Base-by-base conservation (phyloP, 2,113 vertebrate genomes). In the Etia nguti region DNA sequence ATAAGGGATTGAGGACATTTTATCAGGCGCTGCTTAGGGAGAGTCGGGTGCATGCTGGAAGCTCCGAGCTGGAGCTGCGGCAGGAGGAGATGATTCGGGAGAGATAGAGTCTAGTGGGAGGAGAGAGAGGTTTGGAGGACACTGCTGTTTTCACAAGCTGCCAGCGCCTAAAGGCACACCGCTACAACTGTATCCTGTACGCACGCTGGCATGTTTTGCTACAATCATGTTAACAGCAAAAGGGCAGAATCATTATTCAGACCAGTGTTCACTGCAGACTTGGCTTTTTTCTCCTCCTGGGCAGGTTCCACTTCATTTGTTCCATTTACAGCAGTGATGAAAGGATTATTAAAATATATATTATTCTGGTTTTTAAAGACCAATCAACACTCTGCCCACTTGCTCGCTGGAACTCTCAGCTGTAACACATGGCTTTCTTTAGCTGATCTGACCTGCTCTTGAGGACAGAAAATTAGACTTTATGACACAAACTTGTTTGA, bases 1-100 rank as follows among this genome's bases (percentile, higher is more conserved):
- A 94, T 93, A 90, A 88, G 84, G 79, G 55, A 90, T 89, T 79
- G 88, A 73, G 89, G 88, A 92, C 82, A 70, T 83, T 90, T 92
- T 83, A 91, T 90, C 86, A 83, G 77, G 26, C 24, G 22, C 84
- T 29, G 80, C 86, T 68, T 12, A 70, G 50, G 59, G 81, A 80
- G 86, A 62, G 46, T 13, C 1, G 29, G 34, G 89, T 16, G 62
- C 80, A 77, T 43, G 55, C 65, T 90, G 82, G 86, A 77, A 56
- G 81, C 82, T 48, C 8, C 2, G 31, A 81, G 79, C 38, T 82
- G 82, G 83, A 84, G 81, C 86, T 10, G 56, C 54, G 52, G 87
- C 6, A 34, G 77, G 73, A 79, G 29, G 16, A 80, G 82, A 87
- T 68, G 81, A 52, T 89, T 89, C 29, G 6, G 84, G 84, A 65